Percentiles rank a stretch among this genome's conserved stretches.
Evolutionary conservation across 2,113 vertebrate species (phyloP).

Genomic region (Nycticorax nycticorax): DNA sequence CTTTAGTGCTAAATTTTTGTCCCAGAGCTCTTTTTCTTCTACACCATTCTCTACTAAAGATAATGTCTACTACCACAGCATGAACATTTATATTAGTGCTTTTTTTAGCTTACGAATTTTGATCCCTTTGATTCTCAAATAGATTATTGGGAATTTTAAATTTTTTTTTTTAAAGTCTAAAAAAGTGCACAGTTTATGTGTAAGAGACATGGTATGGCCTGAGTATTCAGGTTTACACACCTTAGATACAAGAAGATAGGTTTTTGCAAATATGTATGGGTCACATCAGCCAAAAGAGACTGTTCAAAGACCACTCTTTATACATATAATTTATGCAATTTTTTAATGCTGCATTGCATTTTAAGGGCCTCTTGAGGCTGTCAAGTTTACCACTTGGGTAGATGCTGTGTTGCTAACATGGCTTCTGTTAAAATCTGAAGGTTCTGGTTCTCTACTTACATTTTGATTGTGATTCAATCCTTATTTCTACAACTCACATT

Average conservation of each 20-base stretch:
- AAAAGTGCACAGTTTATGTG: not conserved
- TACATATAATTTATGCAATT: not conserved
- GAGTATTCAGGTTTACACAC: not conserved
- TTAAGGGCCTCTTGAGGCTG: not conserved
- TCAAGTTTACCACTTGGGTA: not conserved
- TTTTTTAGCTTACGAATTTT: not conserved
- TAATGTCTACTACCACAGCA: not conserved
- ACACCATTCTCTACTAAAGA: not conserved
- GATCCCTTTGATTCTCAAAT: not conserved
- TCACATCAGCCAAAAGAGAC: not conserved
- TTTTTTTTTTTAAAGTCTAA: not conserved
- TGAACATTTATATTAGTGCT: not conserved
- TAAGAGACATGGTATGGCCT: not conserved
- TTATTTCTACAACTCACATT: conserved; percentile 57
- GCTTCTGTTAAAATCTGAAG: not conserved
- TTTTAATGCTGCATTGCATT: not conserved
- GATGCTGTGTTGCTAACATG: conserved; percentile 2
- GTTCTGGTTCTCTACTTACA: conserved; percentile 47
- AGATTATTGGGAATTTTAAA: not conserved
- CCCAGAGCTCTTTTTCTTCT: not conserved
- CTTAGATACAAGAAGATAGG: fast-evolving
- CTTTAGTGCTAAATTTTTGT: not conserved
- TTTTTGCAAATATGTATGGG: not conserved
- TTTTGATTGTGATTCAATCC: conserved; percentile 29
- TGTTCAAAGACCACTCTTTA: not conserved